A percentile compares a stretch with the other conserved stretches of the same genome.
phyloP scores from a whole-genome alignment of 2,888 invertebrate genomes.

The Polydrusus pterygomalis region DNA sequence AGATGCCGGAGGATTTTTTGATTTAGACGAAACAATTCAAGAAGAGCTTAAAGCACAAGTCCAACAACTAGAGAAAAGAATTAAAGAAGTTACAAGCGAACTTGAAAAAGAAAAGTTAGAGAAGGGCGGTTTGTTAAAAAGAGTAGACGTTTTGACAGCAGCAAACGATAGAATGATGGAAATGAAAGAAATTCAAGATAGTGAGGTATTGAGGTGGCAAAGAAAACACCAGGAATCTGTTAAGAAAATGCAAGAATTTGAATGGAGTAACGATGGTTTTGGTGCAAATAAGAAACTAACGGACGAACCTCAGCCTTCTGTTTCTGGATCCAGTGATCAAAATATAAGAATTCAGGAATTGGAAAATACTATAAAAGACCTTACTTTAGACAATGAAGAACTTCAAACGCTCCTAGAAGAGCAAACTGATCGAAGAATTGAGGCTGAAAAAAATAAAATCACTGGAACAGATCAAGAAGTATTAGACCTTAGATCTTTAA shows the following conservation, averaged over 20 bases:
- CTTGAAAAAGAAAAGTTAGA: slow-evolving; percentile 79
- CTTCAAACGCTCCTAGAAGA: slow-evolving; percentile 76
- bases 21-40: slow-evolving; percentile 85
- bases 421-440: slow-evolving; percentile 69
- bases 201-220: slow-evolving; percentile 83
- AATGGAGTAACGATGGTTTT: slow-evolving; percentile 72
- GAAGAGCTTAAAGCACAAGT: slow-evolving; percentile 86
- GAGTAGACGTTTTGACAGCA: slow-evolving; percentile 82
- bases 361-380: slow-evolving; percentile 75
- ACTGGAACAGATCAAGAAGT: slow-evolving; percentile 31
- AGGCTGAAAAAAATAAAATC: slow-evolving; percentile 64
- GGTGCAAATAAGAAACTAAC: slow-evolving; percentile 25
- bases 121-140: slow-evolving; percentile 80
- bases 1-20: slow-evolving; percentile 72
- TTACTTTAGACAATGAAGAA: slow-evolving; percentile 79
- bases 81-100: slow-evolving; percentile 77
- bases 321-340: slow-evolving; percentile 2
- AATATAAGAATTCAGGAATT: slow-evolving; percentile 72
- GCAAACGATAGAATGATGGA: slow-evolving; percentile 87
- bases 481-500: slow-evolving; percentile 32
- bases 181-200: slow-evolving; percentile 87
- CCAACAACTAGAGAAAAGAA: slow-evolving; percentile 78
- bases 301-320: neutral
- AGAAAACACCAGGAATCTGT: slow-evolving; percentile 82
- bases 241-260: slow-evolving; percentile 77